Conservation (phyloP, 2,113 vertebrate species). For the Glaucomys volans region DNA sequence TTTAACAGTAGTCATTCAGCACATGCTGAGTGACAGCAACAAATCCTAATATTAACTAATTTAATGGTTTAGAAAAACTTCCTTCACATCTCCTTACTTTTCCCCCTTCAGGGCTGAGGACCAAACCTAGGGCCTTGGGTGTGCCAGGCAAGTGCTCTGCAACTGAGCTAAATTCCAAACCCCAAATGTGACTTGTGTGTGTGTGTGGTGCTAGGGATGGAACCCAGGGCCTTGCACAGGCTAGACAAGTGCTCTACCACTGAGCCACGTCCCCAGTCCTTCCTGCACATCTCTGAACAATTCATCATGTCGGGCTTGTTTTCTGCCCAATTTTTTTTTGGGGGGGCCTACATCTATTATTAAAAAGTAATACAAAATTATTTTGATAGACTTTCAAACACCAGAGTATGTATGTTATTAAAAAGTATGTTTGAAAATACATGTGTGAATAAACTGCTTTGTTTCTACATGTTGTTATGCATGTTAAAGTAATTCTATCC, state of each 20-base stretch:
- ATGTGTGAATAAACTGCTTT: not conserved
- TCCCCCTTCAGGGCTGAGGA: no score
- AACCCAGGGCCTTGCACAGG: no score
- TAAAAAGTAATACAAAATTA: not conserved
- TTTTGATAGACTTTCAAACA: not conserved
- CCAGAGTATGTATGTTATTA: not conserved
- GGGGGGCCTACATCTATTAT: no score
- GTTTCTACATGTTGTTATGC: not conserved
- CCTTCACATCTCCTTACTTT: not conserved
- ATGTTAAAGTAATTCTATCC: not conserved
- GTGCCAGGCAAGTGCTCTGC: no score
- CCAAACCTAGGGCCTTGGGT: no score
- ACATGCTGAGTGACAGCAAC: not conserved
- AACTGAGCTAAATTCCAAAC: no score
- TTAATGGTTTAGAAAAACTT: not conserved
- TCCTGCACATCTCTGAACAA: not conserved
- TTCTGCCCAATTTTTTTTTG: not conserved
- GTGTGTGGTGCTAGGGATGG: no score
- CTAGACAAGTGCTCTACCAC: no score
- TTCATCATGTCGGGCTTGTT: not conserved
- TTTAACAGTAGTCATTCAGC: not conserved
- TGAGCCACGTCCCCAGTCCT: no score
- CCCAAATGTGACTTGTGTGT: no score
- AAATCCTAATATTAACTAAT: not conserved
- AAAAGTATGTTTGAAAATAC: not conserved